A percentile compares a stretch with the other conserved stretches of the same genome.
These are phyloP conservation scores for Erinaceus europaeus DNA, from an alignment of 2,113 vertebrate species.

Conservation along the genomic window DNA sequence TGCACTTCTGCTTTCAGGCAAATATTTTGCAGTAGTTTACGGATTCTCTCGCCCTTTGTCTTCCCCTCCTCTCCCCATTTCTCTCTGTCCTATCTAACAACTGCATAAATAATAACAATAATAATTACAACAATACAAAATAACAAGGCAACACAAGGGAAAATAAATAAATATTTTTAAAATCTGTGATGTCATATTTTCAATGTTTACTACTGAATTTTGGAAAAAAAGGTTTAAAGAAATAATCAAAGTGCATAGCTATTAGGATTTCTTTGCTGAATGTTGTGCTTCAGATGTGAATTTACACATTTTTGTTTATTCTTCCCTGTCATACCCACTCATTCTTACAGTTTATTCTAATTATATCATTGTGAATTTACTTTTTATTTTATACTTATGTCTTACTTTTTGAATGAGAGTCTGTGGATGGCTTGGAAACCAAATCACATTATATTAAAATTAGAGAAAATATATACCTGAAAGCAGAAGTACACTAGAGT, in stretches of 20 bases:
- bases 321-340: fast-evolving
- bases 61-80: too few species aligned
- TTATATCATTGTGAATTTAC: neutral
- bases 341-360: neutral
- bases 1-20: too few species aligned
- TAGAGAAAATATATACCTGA: too few species aligned
- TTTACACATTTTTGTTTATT: slow-evolving; percentile 22
- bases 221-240: neutral
- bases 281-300: neutral
- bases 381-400: neutral
- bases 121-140: too few species aligned
- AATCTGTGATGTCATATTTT: too few species aligned
- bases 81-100: too few species aligned
- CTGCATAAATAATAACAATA: too few species aligned
- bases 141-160: neutral
- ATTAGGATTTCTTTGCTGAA: neutral
- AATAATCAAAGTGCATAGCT: neutral
- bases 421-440: neutral
- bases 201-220: too few species aligned
- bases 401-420: slow-evolving; percentile 22
- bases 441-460: slow-evolving; percentile 48
- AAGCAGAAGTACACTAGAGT: too few species aligned
- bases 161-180: too few species aligned
- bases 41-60: too few species aligned
- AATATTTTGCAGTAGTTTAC: too few species aligned